Percentiles rank a stretch among this genome's conserved stretches.
phyloP scores from a whole-genome alignment of 1,140 invertebrate species.

The Pachypeltis micranthus region DNA sequence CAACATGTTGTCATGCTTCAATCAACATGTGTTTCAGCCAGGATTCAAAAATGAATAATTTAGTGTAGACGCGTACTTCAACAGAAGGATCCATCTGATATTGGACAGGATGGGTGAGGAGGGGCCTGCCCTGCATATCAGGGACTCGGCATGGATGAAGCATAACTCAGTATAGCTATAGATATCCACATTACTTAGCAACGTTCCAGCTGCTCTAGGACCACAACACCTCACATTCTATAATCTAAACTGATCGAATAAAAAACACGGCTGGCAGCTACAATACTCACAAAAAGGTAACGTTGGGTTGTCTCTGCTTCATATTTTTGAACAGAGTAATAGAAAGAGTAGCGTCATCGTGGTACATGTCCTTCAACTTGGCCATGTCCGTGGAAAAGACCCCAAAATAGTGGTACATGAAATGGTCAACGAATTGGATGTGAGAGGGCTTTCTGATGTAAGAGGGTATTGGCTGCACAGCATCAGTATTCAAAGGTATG shows the following conservation, averaged over 20 bases:
- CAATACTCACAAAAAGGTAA: not conserved
- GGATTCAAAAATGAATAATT: too few species aligned
- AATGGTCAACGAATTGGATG: not conserved
- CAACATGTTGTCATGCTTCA: too few species aligned
- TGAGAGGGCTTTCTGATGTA: not conserved
- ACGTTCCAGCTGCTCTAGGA: not conserved
- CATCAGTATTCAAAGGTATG: not conserved
- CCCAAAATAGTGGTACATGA: not conserved
- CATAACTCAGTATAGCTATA: too few species aligned
- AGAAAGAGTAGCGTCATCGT: not conserved
- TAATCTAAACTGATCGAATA: not conserved
- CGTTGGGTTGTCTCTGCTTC: too few species aligned
- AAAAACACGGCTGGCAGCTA: not conserved
- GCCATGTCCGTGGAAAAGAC: not conserved
- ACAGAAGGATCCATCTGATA: too few species aligned
- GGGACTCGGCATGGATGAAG: too few species aligned
- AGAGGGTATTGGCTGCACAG: not conserved
- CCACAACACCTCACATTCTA: not conserved
- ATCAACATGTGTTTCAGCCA: too few species aligned
- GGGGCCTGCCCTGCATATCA: too few species aligned
- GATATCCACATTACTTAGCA: not conserved
- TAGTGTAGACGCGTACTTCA: too few species aligned
- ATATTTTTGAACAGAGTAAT: not conserved
- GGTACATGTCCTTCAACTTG: not conserved
- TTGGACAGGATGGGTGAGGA: too few species aligned